phyloP scores from a whole-genome alignment of 2,888 invertebrate genomes.

The Zaprionus bogoriensis region DNA sequence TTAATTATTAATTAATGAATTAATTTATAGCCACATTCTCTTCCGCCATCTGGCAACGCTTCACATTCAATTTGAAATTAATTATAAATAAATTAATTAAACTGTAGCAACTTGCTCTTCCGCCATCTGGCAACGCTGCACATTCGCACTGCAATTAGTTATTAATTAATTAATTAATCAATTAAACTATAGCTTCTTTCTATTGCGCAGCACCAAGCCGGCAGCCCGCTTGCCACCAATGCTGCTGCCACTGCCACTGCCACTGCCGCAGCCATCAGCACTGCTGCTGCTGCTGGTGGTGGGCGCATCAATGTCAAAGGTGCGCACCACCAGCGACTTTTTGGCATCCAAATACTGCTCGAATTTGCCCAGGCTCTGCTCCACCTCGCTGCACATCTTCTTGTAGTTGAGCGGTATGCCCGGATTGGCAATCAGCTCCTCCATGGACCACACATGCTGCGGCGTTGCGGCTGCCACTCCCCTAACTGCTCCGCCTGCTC shows the following conservation, averaged over 20 bases:
- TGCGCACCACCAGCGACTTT: conserved; percentile 60
- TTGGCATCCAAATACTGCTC: conserved; percentile 79
- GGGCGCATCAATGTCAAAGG: conserved; percentile 85
- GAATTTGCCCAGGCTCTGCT: conserved; percentile 80
- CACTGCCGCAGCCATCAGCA: not conserved
- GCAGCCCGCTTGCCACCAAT: conserved; percentile 56
- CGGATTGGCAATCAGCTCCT: conserved; percentile 81
- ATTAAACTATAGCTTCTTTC: conserved; percentile 55
- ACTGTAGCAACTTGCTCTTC: no score
- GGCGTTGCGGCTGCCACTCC: conserved; percentile 25
- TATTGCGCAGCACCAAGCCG: conserved; percentile 69
- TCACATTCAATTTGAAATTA: conserved; percentile 1
- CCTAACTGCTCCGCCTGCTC: not conserved
- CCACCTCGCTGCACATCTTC: conserved; percentile 82
- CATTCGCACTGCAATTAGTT: not conserved
- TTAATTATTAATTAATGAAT: no score
- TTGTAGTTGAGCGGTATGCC: conserved; percentile 81
- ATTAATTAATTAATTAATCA: not conserved
- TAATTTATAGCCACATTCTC: conserved; percentile 63
- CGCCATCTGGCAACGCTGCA: not conserved
- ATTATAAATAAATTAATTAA: no score
- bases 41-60: conserved; percentile 10
- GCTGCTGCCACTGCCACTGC: conserved; percentile 11
- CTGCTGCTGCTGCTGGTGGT: conserved; percentile 18
- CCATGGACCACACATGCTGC: conserved; percentile 81